Percentiles rank a stretch among this genome's conserved stretches.
Evolutionary conservation across 2,888 invertebrate species (phyloP).

Genomic region (Latrodectus hesperus): DNA sequence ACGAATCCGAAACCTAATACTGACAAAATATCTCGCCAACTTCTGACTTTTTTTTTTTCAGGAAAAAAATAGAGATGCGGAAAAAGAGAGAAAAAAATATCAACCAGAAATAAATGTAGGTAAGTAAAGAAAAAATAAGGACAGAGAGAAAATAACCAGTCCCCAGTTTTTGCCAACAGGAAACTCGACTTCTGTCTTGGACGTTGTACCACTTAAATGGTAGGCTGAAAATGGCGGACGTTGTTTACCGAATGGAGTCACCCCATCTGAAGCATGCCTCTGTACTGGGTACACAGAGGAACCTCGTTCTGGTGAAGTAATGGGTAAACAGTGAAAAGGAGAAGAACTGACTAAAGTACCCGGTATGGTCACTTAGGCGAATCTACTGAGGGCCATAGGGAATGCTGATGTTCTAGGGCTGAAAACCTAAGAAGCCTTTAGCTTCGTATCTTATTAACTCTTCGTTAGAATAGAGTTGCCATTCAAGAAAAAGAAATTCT

Average conservation of each 20-base stretch:
- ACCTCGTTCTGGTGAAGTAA: slow-evolving; percentile 45
- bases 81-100: slow-evolving; percentile 7
- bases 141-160: slow-evolving; percentile 1
- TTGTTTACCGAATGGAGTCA: slow-evolving; percentile 49
- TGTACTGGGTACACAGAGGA: slow-evolving; percentile 44
- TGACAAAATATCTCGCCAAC: slow-evolving; percentile 4
- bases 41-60: slow-evolving; percentile 12
- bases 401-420: background rate
- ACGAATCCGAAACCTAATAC: slow-evolving; percentile 42
- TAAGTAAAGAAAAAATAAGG: slow-evolving; percentile 25
- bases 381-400: slow-evolving; percentile 35
- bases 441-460: background rate
- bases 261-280: slow-evolving; percentile 24
- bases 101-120: background rate
- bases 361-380: slow-evolving; percentile 46
- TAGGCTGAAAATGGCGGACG: slow-evolving; percentile 39
- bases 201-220: slow-evolving; percentile 41
- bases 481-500: too few species aligned
- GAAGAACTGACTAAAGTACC: slow-evolving; percentile 23
- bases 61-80: background rate
- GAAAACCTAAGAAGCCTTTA: background rate
- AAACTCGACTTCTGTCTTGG: slow-evolving; percentile 47
- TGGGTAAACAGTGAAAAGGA: slow-evolving; percentile 50
- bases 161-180: slow-evolving; percentile 41
- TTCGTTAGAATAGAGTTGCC: background rate